These are phyloP conservation scores for Madoqua kirkii DNA, from an alignment of 2,113 vertebrate species.

Conservation along the genomic window DNA sequence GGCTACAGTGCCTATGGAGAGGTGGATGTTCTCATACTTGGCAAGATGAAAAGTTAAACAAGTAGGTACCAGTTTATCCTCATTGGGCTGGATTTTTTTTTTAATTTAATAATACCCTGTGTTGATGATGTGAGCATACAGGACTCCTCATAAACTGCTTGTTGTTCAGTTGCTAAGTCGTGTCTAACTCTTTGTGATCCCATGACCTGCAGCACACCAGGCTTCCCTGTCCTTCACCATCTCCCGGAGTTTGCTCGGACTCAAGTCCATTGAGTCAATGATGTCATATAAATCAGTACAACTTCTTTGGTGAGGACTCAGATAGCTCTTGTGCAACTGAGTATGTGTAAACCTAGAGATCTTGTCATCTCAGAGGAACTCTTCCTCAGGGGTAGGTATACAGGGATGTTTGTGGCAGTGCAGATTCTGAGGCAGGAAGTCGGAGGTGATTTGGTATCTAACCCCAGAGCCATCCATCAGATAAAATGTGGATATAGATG, in stretches of 20 bases:
- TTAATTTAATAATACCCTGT: not conserved
- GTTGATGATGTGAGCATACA: not conserved
- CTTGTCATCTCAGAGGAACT: too few species aligned
- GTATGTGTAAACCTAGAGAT: accelerated
- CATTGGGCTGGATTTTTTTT: not conserved
- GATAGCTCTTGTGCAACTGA: not conserved
- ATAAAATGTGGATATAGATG: accelerated
- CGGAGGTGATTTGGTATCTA: not conserved
- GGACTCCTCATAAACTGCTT: too few species aligned
- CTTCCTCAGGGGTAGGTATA: accelerated
- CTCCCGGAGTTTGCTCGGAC: not conserved
- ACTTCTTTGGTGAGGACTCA: not conserved
- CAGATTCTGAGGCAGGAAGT: not conserved
- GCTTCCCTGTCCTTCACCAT: not conserved
- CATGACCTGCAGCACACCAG: not conserved
- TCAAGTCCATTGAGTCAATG: not conserved
- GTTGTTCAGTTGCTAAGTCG: not conserved
- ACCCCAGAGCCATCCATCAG: not conserved
- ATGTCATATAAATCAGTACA: accelerated
- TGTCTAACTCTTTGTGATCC: not conserved
- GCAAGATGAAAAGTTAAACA: not conserved
- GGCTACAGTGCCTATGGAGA: accelerated
- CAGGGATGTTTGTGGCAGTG: too few species aligned
- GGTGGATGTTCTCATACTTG: not conserved
- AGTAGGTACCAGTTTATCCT: not conserved